phyloP scores from a whole-genome alignment of 2,888 invertebrate genomes.

The Drosophila mimetica region DNA sequence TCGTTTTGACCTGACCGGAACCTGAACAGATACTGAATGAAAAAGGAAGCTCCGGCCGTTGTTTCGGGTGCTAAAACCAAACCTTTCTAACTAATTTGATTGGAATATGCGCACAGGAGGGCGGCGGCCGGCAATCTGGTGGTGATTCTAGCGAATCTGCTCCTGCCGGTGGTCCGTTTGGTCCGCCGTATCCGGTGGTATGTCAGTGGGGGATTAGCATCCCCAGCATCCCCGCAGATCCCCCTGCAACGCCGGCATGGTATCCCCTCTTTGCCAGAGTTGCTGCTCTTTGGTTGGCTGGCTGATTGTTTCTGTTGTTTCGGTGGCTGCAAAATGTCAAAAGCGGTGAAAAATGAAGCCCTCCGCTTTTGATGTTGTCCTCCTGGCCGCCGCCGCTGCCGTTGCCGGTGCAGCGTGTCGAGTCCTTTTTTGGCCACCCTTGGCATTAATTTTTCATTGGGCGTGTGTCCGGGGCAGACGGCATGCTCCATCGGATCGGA shows the following conservation, averaged over 20 bases:
- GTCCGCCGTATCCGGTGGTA: conserved; percentile 19
- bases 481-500: neutral
- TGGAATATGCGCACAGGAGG: conserved; percentile 68
- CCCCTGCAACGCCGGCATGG: neutral
- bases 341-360: conserved; percentile 79
- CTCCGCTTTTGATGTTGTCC: conserved; percentile 69
- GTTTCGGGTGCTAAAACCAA: conserved; percentile 32
- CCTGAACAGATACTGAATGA: conserved; percentile 16
- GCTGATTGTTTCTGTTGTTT: conserved; percentile 70
- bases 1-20: conserved; percentile 31
- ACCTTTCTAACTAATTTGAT: conserved; percentile 79
- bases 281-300: conserved; percentile 77
- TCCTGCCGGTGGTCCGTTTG: conserved; percentile 28
- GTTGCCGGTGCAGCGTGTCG: conserved; percentile 6
- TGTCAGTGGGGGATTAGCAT: conserved; percentile 67
- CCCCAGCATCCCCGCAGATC: conserved; percentile 39
- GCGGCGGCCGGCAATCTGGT: conserved; percentile 28
- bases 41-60: conserved; percentile 13
- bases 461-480: conserved; percentile 60
- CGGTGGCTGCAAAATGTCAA: conserved; percentile 76
- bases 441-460: conserved; percentile 78
- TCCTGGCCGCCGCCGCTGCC: conserved; percentile 20
- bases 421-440: conserved; percentile 49
- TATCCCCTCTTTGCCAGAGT: conserved; percentile 42
- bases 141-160: conserved; percentile 17